Evolutionary conservation across 2,113 vertebrate species (phyloP), one percentile per base, ranked within the genome.

Genomic region (Alces alces): DNA sequence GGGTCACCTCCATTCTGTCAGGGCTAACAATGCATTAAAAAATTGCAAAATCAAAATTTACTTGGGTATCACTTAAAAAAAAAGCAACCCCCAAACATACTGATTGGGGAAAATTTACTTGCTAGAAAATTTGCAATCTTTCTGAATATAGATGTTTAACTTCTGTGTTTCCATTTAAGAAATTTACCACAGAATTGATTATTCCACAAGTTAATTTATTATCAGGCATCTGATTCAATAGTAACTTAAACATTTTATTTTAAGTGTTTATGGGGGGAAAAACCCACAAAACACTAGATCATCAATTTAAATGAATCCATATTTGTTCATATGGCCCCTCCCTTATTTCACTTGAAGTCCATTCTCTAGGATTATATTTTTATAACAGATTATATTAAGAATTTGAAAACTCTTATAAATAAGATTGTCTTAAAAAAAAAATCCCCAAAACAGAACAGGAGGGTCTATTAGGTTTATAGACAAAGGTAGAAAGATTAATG

Each of bases 401-500:
- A 87, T 33, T 92, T 94, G 25, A 97, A 84, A 97, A 82, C 15
- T 93, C 58, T 78, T 86, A 6, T 66, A 91, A 50, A 58, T 55
- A 95, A 89, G 7, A 0, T 1, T 90, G 8, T 50, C 9, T 23
- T 13, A 58, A 70, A 70, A 70, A 70, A 61, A 27, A 89, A 92
- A 85, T 2, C 11, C 21, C 10, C 5, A 76, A 86, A 83, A 15
- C 70, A 73, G 54, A 60, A n/a, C 36, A 84, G 2, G 36, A 95
- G 58, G 13, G 15, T 89, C 47, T 94, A 86, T 27, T 91, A 84
- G 23, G 25, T 80, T 97, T 95, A 97, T 2, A 96, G 80, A 89
- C 64, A 97, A 94, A 97, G 52, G 30, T 54, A 78, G 87, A 97
- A 80, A 89, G 58, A 88, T 96, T 97, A 98, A 97, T 87, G 57